Base-by-base conservation (phyloP, 1,140 invertebrate genomes). In the Heliothis subflexa region DNA sequence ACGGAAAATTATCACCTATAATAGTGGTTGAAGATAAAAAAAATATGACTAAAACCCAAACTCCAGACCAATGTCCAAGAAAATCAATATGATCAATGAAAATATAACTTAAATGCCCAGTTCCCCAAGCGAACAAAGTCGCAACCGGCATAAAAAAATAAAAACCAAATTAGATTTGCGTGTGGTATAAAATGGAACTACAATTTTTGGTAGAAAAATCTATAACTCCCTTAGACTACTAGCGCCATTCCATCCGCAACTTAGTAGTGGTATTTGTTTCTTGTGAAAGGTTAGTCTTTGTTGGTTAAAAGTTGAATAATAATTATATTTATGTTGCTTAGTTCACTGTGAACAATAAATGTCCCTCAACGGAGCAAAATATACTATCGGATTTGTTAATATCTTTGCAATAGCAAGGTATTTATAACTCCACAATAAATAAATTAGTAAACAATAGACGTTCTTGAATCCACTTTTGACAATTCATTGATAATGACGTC, bases 131-230 rank as follows among this genome's bases (percentile, higher is more conserved):
- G 12, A 28, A 10, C 21, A 59, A 47, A 49, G 10, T 25, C 62
- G 21, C 2, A 45, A 13, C 45, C 10, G 13, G 10, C 16, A 3
- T 18, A n/a, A 18, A 18, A 47, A 21, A 47, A 49, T 3, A 47
- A 12, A 33, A 40, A 66, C 25, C 40, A 47, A 49, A 2, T 18
- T 5, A 49, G 9, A 47, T 49, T 66, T 66, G 62, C 62, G 62
- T 16, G 62, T 50, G 62, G 62, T n/a, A 18, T 50, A 66, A 66
- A 21, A 12, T 18, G 5, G 62, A 66, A 66, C 62, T 66, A 66
- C n/a, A 49, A 13, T 47, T 4, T 18, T 13, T 40, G 3, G 49
- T 18, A 12, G 45, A 47, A 16, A 49, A 49, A 16, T 66, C 45
- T 10, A 3, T 14, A 28, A 21, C 3, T 0, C 25, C 4, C 21